Conservation (phyloP, 2,888 invertebrate species). For the Odontocolon sp. region DNA sequence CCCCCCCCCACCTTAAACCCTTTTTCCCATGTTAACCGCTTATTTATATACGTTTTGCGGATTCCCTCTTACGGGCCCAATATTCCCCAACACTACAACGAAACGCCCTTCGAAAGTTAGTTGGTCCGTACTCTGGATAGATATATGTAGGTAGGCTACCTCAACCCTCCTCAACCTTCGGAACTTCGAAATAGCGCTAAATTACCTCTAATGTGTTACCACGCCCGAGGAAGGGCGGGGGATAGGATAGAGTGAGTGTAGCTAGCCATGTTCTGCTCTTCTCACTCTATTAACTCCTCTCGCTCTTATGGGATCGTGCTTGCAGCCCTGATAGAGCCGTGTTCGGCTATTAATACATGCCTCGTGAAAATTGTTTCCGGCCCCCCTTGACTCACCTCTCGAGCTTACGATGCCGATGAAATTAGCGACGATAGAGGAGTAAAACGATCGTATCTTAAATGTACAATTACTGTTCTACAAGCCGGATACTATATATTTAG, state of each 20-base stretch:
- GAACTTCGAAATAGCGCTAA: constrained; percentile 30
- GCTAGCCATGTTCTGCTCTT: neutral
- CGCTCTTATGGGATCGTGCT: neutral
- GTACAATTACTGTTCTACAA: too few species aligned
- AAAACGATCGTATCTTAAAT: too few species aligned
- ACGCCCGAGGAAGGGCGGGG: neutral
- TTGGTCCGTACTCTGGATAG: constrained; percentile 1
- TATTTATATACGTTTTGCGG: neutral
- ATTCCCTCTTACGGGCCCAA: neutral
- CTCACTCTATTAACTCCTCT: neutral
- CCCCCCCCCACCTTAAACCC: too few species aligned
- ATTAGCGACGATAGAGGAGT: too few species aligned
- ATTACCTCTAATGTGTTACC: constrained; percentile 43
- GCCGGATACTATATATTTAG: too few species aligned
- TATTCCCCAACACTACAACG: constrained; percentile 10
- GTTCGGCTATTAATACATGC: neutral
- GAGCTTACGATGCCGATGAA: too few species aligned
- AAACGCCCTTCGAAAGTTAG: constrained; percentile 32
- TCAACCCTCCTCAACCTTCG: constrained; percentile 6
- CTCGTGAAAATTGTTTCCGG: neutral
- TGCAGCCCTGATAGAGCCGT: neutral
- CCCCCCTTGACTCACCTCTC: too few species aligned
- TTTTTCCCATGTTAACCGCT: too few species aligned
- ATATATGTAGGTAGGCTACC: neutral
- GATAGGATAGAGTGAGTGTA: neutral